phyloP scores from a whole-genome alignment of 1,140 invertebrate species.

The Temnothorax longispinosus region DNA sequence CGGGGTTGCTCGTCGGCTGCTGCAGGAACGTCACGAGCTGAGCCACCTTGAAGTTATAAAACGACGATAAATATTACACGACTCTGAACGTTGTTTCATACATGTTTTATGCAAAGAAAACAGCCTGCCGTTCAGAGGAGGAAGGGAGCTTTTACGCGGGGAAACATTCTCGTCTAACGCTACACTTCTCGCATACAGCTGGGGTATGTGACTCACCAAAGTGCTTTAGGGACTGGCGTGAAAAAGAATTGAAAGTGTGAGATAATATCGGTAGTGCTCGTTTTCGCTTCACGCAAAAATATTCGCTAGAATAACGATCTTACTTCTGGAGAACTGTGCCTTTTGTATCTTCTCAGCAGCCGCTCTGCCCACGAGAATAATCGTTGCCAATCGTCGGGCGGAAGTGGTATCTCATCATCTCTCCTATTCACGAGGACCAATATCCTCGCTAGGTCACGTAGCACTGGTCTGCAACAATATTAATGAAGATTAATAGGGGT shows the following conservation, averaged over 20 bases:
- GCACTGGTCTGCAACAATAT: constrained; percentile 88
- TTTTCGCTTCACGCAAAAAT: constrained; percentile 49
- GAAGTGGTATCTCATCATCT: constrained; percentile 88
- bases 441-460: constrained; percentile 91
- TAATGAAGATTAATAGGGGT: constrained; percentile 16
- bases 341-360: constrained; percentile 90
- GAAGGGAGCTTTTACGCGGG: neutral
- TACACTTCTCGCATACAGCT: constrained; percentile 32
- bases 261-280: constrained; percentile 33
- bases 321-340: constrained; percentile 87
- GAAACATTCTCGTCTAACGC: constrained; percentile 2
- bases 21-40: constrained; percentile 90
- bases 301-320: constrained; percentile 53
- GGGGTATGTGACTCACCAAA: constrained; percentile 79
- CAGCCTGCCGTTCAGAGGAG: neutral
- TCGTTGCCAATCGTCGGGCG: constrained; percentile 92
- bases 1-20: constrained; percentile 82
- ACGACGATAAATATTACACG: neutral
- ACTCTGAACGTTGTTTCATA: neutral
- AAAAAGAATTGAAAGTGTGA: constrained; percentile 73
- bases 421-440: constrained; percentile 90
- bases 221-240: constrained; percentile 82
- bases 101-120: neutral
- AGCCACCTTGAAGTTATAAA: constrained; percentile 84
- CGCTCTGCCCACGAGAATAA: constrained; percentile 91